phyloP scores from a whole-genome alignment of 2,113 vertebrate genomes.

The Gasterosteus nipponicus region DNA sequence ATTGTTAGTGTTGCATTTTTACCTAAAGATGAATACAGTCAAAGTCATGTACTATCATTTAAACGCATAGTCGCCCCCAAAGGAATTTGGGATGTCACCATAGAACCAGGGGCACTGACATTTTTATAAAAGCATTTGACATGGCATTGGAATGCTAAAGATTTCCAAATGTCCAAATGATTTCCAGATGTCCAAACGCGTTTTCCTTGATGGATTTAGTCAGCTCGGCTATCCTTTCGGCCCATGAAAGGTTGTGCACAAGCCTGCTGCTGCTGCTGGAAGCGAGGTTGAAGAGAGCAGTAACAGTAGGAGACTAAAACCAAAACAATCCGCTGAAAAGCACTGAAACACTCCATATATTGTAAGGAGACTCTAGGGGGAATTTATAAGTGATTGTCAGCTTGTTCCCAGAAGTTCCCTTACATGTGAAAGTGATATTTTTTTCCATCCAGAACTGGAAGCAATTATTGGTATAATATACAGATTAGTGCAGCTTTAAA shows the following conservation, averaged over 20 bases:
- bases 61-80: not conserved
- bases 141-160: not conserved
- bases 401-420: not conserved
- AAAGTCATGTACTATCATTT: not conserved
- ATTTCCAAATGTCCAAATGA: not conserved
- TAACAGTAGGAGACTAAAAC: not conserved
- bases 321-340: constrained; percentile 7
- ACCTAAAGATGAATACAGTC: not conserved
- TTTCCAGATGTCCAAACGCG: not conserved
- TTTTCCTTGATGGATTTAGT: constrained; percentile 9
- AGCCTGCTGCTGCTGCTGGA: too few relatives aligned
- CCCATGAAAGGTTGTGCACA: constrained; percentile 4
- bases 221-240: constrained; percentile 9
- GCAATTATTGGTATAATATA: not conserved
- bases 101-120: not conserved
- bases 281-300: too few relatives aligned
- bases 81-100: not conserved
- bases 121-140: not conserved
- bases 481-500: not conserved
- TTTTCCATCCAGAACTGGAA: not conserved
- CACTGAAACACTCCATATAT: not conserved
- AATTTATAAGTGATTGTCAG: not conserved
- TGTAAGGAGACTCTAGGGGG: not conserved
- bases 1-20: constrained; percentile 13
- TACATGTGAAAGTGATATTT: not conserved